phyloP scores from a whole-genome alignment of 2,113 vertebrate genomes.

The Caranx melampygus region DNA sequence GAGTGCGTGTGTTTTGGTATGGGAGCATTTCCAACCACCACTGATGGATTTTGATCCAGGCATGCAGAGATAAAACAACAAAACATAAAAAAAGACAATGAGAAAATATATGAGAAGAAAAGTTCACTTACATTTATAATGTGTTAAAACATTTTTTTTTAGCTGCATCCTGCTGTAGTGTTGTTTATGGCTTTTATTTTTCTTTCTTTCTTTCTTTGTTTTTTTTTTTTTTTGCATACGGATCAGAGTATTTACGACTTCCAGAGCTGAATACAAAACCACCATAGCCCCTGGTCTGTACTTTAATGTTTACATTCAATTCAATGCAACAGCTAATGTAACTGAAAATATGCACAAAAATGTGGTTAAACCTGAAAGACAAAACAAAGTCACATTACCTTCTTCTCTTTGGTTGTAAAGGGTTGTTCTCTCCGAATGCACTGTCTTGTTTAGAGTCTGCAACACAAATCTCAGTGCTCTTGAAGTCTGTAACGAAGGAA shows the following conservation, averaged over 20 bases:
- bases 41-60: slow-evolving; percentile 10
- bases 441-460: not conserved
- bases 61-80: not conserved
- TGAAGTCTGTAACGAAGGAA: not conserved
- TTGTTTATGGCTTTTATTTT: not conserved
- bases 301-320: not conserved
- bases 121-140: not conserved
- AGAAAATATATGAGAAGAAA: not conserved
- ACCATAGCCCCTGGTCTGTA: not conserved
- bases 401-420: not conserved
- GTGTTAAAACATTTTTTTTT: no score
- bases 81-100: not conserved
- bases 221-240: not conserved
- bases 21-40: slow-evolving; percentile 39
- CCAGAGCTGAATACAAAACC: not conserved
- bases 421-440: not conserved
- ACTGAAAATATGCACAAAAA: not conserved
- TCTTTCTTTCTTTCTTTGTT: not conserved
- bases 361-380: not conserved
- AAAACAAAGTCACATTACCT: slow-evolving; percentile 45
- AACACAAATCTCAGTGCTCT: not conserved
- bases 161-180: not conserved
- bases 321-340: not conserved
- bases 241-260: not conserved
- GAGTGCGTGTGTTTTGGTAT: not conserved